phyloP scores from a whole-genome alignment of 2,888 invertebrate species.

The Emesis furor region DNA sequence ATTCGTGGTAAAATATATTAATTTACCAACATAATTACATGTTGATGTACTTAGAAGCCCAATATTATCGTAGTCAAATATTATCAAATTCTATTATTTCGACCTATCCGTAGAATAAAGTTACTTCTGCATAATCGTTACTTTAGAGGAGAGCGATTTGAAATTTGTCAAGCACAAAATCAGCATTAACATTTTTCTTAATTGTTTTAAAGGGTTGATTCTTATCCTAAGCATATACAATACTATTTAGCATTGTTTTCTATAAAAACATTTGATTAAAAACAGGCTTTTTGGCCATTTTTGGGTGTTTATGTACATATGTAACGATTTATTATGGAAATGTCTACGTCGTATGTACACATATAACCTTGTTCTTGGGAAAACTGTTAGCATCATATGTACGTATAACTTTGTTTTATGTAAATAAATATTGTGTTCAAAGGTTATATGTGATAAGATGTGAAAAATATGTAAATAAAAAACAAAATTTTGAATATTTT shows the following conservation, averaged over 20 bases:
- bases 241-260: slow-evolving; percentile 7
- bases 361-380: slow-evolving; percentile 22
- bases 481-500: background rate
- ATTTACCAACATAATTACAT: no score
- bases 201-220: slow-evolving; percentile 14
- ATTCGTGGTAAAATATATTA: no score
- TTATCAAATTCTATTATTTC: no score
- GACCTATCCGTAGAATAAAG: slow-evolving; percentile 39
- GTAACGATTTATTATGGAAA: slow-evolving; percentile 28
- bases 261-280: slow-evolving; percentile 21
- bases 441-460: background rate
- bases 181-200: slow-evolving; percentile 12
- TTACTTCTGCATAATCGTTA: slow-evolving; percentile 31
- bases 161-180: slow-evolving; percentile 36
- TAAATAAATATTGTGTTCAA: slow-evolving; percentile 4
- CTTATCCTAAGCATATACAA: slow-evolving; percentile 19
- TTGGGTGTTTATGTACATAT: slow-evolving; percentile 15
- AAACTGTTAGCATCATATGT: slow-evolving; percentile 19
- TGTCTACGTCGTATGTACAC: slow-evolving; percentile 10
- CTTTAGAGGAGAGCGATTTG: slow-evolving; percentile 40
- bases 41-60: no score
- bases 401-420: slow-evolving; percentile 19
- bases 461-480: no score
- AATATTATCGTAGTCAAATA: no score
- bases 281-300: background rate